Conservation (phyloP, 53 echinoderm and acorn worm species). For the Hippasteria phrygiana region DNA sequence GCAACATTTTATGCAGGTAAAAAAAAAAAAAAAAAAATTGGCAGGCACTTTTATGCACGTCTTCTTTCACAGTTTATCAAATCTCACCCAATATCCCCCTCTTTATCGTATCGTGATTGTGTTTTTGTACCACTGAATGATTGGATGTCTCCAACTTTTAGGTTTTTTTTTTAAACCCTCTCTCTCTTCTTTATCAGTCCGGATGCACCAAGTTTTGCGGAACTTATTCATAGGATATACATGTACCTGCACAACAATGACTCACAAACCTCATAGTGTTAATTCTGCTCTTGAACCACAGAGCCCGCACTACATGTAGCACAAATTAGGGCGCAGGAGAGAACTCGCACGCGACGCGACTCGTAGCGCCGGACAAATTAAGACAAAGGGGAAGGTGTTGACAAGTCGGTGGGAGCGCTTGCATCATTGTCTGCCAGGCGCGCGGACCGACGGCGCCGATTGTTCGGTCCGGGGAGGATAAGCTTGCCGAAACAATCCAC, state of each 20-base stretch:
- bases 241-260: conserved; percentile 57
- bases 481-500: conserved; percentile 1
- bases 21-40: no score
- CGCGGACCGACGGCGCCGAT: conserved; percentile 21
- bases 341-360: conserved; percentile 19
- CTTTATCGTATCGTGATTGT: conserved; percentile 5
- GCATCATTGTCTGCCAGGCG: conserved; percentile 28
- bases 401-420: conserved; percentile 40
- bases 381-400: conserved; percentile 48
- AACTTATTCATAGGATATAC: conserved; percentile 63
- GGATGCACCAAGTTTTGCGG: conserved; percentile 57
- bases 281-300: conserved; percentile 50
- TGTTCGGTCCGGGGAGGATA: conserved; percentile 5
- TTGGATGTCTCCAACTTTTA: neutral
- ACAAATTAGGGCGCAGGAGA: conserved; percentile 13
- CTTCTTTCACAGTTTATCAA: neutral
- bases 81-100: neutral
- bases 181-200: conserved; percentile 52
- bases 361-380: conserved; percentile 1
- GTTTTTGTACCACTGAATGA: neutral
- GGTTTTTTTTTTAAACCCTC: neutral
- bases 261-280: conserved; percentile 40
- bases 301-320: neutral
- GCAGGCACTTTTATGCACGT: no score
- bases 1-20: no score